These are phyloP conservation scores for Parazoanthus atlanticus DNA, from an alignment of 92 coral and sea anemone genomes.

Conservation along the genomic window DNA sequence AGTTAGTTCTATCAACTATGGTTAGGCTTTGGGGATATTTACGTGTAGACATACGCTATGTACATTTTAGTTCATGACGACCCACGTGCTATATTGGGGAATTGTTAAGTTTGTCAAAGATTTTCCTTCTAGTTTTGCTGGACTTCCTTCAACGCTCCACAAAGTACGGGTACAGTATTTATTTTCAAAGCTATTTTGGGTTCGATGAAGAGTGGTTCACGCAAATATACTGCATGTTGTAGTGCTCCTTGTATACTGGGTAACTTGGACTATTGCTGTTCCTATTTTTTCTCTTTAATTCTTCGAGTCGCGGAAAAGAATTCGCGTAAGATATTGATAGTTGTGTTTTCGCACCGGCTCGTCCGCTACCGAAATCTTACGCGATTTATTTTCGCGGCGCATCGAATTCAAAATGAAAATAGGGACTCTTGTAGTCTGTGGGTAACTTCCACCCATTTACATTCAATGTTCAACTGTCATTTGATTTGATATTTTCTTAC, in stretches of 20 bases:
- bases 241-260: not conserved
- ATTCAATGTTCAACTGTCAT: not conserved
- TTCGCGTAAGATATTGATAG: no score
- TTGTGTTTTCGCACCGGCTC: not conserved
- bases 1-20: no score
- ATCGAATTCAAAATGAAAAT: no score
- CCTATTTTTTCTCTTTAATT: no score
- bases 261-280: not conserved
- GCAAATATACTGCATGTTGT: not conserved
- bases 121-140: not conserved
- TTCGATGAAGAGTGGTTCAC: not conserved
- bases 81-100: not conserved
- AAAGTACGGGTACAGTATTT: not conserved
- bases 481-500: not conserved
- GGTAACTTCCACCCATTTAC: not conserved
- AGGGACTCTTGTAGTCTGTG: no score
- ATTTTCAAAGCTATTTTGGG: not conserved
- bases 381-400: no score
- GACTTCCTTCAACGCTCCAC: not conserved
- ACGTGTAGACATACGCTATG: not conserved
- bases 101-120: not conserved
- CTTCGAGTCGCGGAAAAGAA: no score
- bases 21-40: no score
- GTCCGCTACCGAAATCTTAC: no score
- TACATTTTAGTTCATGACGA: not conserved